Base-by-base conservation (phyloP, 2,888 invertebrate species). In the Dascillus cervinus region DNA sequence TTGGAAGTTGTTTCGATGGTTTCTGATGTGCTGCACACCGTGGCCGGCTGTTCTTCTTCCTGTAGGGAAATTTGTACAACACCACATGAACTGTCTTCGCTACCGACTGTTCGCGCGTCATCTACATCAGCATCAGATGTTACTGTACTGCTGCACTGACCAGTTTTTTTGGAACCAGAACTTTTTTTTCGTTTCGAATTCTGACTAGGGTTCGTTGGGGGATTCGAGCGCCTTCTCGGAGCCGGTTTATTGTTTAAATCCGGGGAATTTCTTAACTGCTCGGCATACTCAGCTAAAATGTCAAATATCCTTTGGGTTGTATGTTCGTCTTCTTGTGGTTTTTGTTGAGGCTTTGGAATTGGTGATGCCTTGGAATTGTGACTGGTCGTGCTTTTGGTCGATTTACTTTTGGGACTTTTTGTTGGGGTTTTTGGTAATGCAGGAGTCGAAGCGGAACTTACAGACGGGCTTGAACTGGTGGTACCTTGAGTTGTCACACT, bases 231-330 rank as follows among this genome's bases (percentile, higher is more conserved):
- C 46, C 85, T 67, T 22, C 85, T 69, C 1, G 85, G 85, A 1
- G 85, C 85, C 0, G 85, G 85, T 58, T 84, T 85, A 56, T 85
- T 82, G 53, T 84, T 85, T 22, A 77, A 56, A 60, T 85, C 85
- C 0, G 85, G 85, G 1, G 82, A 84, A 52, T 84, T 85, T 46
- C 83, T 71, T 22, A 85, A 67, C 53, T 85, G 84, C 50, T 85
- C 85, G 26, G 82, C 82, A 56, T 85, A 85, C 53, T 85, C 82
- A 1, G 83, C 83, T 26, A 85, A 59, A 47, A 85, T 85, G 43
- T 83, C 83, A 38, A 84, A 76, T 48, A 85, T 85, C 44, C 84
- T 69, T 53, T 84, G 83, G 0, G 83, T 82, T 0, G 85, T 85
- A 55, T 83, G 82, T 53, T 84, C 84, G 50, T 85, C 85, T 65